Evolutionary conservation across 30 jellyfish, hydroid and myxozoan genomes (phyloP).

Genomic region (Nemopilema nomurai): DNA sequence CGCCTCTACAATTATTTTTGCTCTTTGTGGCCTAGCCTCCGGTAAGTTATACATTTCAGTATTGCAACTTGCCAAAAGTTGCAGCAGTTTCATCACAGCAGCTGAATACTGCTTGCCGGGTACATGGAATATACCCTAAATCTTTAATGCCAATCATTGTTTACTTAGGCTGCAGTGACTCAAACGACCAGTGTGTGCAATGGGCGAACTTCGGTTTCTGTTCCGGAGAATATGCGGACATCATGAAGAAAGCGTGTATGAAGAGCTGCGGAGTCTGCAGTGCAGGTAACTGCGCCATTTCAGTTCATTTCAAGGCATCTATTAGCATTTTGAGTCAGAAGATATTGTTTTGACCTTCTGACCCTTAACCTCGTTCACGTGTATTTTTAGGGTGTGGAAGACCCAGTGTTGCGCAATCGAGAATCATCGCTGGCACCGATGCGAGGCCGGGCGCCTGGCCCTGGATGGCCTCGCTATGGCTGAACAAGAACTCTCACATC

Average conservation of each 20-base stretch:
- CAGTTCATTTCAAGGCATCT: too few relatives aligned
- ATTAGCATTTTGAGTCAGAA: background rate
- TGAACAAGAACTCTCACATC: constrained; percentile 43
- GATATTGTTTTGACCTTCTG: background rate
- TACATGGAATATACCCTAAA: too few relatives aligned
- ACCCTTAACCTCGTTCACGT: too few relatives aligned
- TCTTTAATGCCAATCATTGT: too few relatives aligned
- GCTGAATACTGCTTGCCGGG: too few relatives aligned
- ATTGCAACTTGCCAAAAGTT: too few relatives aligned
- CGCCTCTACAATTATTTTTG: too few relatives aligned
- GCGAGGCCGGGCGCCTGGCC: constrained; percentile 87
- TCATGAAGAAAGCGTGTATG: background rate
- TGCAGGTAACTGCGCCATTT: too few relatives aligned
- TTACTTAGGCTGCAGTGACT: background rate
- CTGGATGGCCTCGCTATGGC: constrained; percentile 76
- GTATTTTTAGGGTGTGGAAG: constrained; percentile 57
- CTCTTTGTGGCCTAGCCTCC: too few relatives aligned
- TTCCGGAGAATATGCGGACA: background rate
- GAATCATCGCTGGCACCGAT: constrained; percentile 65
- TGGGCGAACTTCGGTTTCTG: background rate
- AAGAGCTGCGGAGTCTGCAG: background rate
- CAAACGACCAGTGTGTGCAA: background rate
- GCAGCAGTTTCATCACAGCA: too few relatives aligned
- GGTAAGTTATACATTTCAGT: too few relatives aligned
- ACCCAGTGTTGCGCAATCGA: constrained; percentile 56